Percentiles rank a stretch among this genome's conserved stretches.
phyloP scores from a whole-genome alignment of 2,888 invertebrate genomes.

The Patella depressa region DNA sequence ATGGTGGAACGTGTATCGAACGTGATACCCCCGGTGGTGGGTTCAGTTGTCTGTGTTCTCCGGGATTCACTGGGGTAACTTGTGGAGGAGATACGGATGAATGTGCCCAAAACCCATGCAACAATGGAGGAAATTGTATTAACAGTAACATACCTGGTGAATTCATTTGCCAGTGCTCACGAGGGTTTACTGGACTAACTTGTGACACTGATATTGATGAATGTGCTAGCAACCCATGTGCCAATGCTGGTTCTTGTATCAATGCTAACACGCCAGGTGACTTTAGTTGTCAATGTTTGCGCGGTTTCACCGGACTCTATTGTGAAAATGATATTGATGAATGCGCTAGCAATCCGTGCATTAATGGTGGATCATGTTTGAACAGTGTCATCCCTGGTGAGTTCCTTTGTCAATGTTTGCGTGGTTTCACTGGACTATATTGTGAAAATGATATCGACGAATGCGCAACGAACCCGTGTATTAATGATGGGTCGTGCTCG shows the following conservation, averaged over 20 bases:
- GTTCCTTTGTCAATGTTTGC: slow-evolving; percentile 62
- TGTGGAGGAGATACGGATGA: slow-evolving; percentile 92
- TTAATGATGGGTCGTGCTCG: slow-evolving; percentile 64
- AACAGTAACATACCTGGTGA: slow-evolving; percentile 87
- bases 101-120: slow-evolving; percentile 85
- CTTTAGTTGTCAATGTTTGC: slow-evolving; percentile 95
- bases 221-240: slow-evolving; percentile 82
- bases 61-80: slow-evolving; percentile 64
- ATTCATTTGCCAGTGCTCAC: slow-evolving; percentile 90
- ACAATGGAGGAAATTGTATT: slow-evolving; percentile 90
- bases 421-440: slow-evolving; percentile 84
- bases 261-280: slow-evolving; percentile 85
- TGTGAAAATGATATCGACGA: slow-evolving; percentile 94
- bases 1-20: slow-evolving; percentile 65
- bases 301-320: slow-evolving; percentile 95
- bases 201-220: slow-evolving; percentile 95
- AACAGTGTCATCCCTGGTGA: slow-evolving; percentile 74
- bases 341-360: slow-evolving; percentile 75
- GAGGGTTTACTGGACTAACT: slow-evolving; percentile 60
- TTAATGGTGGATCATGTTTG: slow-evolving; percentile 65
- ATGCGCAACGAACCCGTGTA: slow-evolving; percentile 82
- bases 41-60: slow-evolving; percentile 60
- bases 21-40: slow-evolving; percentile 58
- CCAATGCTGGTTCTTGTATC: slow-evolving; percentile 85
- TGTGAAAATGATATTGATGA: slow-evolving; percentile 96